phyloP scores from a whole-genome alignment of 35 echinoderm and acorn worm species.

The Apostichopus californicus region DNA sequence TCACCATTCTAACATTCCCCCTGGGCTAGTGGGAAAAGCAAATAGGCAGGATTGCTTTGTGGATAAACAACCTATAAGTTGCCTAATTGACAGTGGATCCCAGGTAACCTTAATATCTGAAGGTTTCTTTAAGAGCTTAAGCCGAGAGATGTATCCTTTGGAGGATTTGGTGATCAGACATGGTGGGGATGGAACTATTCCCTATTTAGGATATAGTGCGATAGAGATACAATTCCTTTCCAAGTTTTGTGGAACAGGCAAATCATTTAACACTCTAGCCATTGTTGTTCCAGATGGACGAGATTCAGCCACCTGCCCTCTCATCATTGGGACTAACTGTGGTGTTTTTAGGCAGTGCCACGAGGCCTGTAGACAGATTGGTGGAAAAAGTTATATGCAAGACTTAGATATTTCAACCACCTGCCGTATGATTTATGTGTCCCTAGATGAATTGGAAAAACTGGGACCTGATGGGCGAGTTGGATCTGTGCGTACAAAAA shows the following conservation, averaged over 20 bases:
- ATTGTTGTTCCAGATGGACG: conserved; percentile 64
- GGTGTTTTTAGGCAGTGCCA: conserved; percentile 62
- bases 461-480: conserved; percentile 26
- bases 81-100: conserved; percentile 74
- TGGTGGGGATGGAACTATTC: conserved; percentile 72
- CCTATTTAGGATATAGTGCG: conserved; percentile 67
- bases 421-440: conserved; percentile 48
- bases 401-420: conserved; percentile 40
- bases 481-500: conserved; percentile 47
- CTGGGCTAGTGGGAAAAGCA: conserved; percentile 56
- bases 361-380: conserved; percentile 39
- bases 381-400: conserved; percentile 49
- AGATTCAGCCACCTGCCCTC: not conserved
- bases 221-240: conserved; percentile 22
- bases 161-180: conserved; percentile 65
- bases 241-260: conserved; percentile 42
- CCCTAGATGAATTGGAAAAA: conserved; percentile 25
- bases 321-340: conserved; percentile 67
- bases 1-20: not conserved
- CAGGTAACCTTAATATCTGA: conserved; percentile 66
- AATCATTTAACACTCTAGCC: conserved; percentile 45
- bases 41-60: conserved; percentile 30
- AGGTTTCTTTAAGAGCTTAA: conserved; percentile 50
- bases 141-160: conserved; percentile 44
- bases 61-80: conserved; percentile 16